Evolutionary conservation across 2,797 vertebrate genomes (phyloP).

Genomic region (Channallabes apus): DNA sequence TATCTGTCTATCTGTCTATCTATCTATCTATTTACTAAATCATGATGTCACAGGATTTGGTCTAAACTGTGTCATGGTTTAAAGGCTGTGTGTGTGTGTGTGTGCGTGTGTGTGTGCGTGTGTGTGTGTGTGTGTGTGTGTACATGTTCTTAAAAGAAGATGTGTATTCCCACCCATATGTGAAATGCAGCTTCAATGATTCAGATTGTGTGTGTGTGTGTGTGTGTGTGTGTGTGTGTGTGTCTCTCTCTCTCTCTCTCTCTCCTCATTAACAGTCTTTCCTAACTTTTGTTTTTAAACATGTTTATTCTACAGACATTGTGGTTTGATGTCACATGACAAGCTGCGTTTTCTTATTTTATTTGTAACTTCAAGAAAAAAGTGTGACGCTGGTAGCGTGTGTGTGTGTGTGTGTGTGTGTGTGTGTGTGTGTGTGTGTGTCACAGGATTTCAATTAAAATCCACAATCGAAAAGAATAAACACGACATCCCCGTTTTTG

Average conservation of each 20-base stretch:
- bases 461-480: background rate
- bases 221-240: no score
- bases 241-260: background rate
- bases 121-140: constrained; percentile 38
- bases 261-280: background rate
- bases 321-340: background rate
- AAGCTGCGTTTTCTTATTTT: background rate
- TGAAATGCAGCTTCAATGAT: constrained; percentile 56
- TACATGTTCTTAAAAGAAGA: constrained; percentile 25
- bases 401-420: no score
- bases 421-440: no score
- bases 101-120: background rate
- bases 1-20: no score
- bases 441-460: background rate
- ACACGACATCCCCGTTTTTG: background rate
- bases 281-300: background rate
- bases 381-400: no score
- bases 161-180: constrained; percentile 32
- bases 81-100: constrained; percentile 13
- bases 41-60: background rate
- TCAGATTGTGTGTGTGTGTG: no score
- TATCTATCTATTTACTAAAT: no score
- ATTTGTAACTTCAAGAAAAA: background rate
- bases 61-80: constrained; percentile 43
- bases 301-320: background rate